A percentile compares a stretch with the other conserved stretches of the same genome.
Conservation (phyloP, 2,113 vertebrate genomes). For the Neoarius graeffei region DNA sequence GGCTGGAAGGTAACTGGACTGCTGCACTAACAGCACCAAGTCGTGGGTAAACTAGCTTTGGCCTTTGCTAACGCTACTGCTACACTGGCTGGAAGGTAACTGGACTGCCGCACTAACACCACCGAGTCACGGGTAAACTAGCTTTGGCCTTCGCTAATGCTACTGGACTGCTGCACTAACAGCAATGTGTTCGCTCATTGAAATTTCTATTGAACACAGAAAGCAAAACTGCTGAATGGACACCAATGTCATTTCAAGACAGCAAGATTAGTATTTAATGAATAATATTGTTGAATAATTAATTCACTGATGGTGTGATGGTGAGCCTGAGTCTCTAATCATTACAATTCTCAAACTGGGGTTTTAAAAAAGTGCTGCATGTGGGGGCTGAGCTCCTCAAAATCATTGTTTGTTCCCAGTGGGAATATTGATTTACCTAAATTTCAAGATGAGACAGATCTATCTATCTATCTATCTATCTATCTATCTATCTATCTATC, state of each 20-base stretch:
- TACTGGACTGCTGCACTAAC: too few relatives aligned
- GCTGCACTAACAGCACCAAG: too few relatives aligned
- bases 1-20: too few relatives aligned
- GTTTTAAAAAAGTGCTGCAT: not conserved
- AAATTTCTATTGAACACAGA: not conserved
- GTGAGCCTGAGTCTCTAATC: not conserved
- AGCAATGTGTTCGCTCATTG: not conserved
- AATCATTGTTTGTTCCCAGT: conserved; percentile 36
- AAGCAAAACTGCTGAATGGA: not conserved
- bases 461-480: too few relatives aligned
- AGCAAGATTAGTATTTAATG: not conserved
- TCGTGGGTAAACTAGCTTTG: too few relatives aligned
- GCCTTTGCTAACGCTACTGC: too few relatives aligned
- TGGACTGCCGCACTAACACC: too few relatives aligned
- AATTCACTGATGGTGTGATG: not conserved
- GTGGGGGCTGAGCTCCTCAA: conserved; percentile 34
- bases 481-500: too few relatives aligned
- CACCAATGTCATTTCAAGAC: not conserved
- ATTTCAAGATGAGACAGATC: conserved; percentile 56
- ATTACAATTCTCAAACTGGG: not conserved
- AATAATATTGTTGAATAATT: not conserved
- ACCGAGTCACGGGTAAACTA: too few relatives aligned
- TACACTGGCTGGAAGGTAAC: too few relatives aligned
- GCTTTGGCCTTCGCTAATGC: too few relatives aligned
- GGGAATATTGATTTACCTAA: conserved; percentile 49